These are phyloP conservation scores for Characodon lateralis DNA, from an alignment of 2,797 vertebrate species.

Conservation along the genomic window DNA sequence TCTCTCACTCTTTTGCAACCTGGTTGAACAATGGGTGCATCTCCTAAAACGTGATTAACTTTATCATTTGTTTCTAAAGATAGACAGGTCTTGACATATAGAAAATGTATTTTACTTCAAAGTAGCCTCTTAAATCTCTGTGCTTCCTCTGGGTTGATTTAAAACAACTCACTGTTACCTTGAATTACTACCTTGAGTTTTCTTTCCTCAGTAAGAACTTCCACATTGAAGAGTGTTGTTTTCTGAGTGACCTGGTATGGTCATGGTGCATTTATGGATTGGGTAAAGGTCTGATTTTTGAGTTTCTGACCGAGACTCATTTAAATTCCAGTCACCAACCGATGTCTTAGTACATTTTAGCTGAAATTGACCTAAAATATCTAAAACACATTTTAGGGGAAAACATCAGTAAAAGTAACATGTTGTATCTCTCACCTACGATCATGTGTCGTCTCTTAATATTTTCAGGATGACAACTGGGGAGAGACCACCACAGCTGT, in stretches of 20 bases:
- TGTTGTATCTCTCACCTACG: background rate
- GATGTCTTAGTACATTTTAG: background rate
- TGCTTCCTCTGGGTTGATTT: too few species aligned
- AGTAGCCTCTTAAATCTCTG: background rate
- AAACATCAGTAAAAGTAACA: background rate
- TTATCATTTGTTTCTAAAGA: too few species aligned
- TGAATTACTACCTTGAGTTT: too few species aligned
- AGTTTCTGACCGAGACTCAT: too few species aligned
- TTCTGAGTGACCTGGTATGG: too few species aligned
- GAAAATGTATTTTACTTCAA: background rate
- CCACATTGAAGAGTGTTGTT: too few species aligned
- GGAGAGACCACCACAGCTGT: constrained; percentile 96
- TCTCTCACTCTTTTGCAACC: too few species aligned
- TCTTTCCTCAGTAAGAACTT: too few species aligned
- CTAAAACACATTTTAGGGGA: background rate
- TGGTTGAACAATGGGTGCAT: too few species aligned
- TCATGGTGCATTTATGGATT: background rate
- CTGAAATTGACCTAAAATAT: background rate
- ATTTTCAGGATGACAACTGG: constrained; percentile 95
- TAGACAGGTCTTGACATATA: background rate
- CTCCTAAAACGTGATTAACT: too few species aligned
- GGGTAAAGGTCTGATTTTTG: too few species aligned
- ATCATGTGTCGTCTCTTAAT: background rate
- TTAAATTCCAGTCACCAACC: background rate
- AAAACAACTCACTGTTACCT: too few species aligned